phyloP scores from a whole-genome alignment of 2,113 vertebrate species.

The Ictidomys tridecemlineatus region DNA sequence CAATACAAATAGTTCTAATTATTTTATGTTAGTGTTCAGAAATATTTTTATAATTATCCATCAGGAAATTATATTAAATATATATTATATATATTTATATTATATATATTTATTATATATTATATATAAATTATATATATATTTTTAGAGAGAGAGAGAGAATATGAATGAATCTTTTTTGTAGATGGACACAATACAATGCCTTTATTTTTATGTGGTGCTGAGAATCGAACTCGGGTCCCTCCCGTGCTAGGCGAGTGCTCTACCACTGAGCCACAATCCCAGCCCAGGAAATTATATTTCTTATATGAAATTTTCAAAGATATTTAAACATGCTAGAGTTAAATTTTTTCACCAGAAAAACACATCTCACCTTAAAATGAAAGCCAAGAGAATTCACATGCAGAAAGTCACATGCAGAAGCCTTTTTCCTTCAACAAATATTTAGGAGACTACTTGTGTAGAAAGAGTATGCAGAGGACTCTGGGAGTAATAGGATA shows the following conservation, averaged over 20 bases:
- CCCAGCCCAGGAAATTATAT: neutral
- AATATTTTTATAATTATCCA: constrained; percentile 23
- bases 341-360: neutral
- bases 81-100: too few species aligned
- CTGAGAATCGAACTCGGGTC: too few species aligned
- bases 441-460: neutral
- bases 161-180: too few species aligned
- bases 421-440: constrained; percentile 22
- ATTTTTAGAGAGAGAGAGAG: too few species aligned
- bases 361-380: neutral
- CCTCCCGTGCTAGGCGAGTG: too few species aligned
- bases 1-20: constrained; percentile 18
- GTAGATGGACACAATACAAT: too few species aligned
- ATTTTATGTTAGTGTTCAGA: constrained; percentile 40
- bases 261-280: too few species aligned
- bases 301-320: neutral
- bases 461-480: neutral
- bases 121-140: too few species aligned
- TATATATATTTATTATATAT: too few species aligned
- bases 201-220: too few species aligned
- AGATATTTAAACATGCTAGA: neutral
- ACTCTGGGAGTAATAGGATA: neutral
- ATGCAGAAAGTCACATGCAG: constrained; percentile 16
- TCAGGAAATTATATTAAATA: constrained; percentile 46
- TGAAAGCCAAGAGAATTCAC: constrained; percentile 28